These are phyloP conservation scores for Apostichopus leukothele DNA, from an alignment of 53 echinoderm and acorn worm genomes.

Conservation along the genomic window DNA sequence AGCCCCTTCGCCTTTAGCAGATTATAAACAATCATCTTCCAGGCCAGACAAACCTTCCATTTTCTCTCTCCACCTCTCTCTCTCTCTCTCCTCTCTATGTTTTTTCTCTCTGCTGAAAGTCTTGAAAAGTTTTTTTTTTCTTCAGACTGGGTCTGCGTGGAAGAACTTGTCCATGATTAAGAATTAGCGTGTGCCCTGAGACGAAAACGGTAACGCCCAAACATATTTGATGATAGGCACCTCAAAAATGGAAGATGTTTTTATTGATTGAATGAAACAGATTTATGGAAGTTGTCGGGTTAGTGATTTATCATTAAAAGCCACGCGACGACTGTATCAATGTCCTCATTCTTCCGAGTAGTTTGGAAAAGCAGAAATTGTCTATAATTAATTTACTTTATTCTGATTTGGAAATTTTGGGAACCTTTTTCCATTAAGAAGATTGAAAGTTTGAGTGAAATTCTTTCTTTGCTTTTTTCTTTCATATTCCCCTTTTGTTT, in stretches of 20 bases:
- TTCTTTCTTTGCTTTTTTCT: neutral
- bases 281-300: slow-evolving; percentile 7
- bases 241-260: slow-evolving; percentile 33
- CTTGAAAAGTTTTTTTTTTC: too few relatives aligned
- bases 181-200: neutral
- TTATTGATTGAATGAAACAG: slow-evolving; percentile 25
- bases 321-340: neutral
- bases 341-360: slow-evolving; percentile 1
- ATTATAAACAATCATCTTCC: slow-evolving; percentile 30
- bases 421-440: slow-evolving; percentile 4
- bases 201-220: neutral
- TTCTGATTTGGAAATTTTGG: neutral
- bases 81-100: neutral
- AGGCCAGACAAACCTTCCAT: slow-evolving; percentile 4
- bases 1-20: slow-evolving; percentile 20
- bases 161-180: neutral
- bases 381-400: slow-evolving; percentile 33
- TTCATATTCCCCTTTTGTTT: too few relatives aligned
- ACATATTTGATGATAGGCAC: slow-evolving; percentile 1
- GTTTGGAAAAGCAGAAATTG: neutral
- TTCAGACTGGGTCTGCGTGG: too few relatives aligned
- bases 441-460: slow-evolving; percentile 21
- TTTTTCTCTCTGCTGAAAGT: neutral
- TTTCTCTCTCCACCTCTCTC: neutral
- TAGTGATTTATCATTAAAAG: neutral